A percentile compares a stretch with the other conserved stretches of the same genome.
These are phyloP conservation scores for Himalopsyche japonica DNA, from an alignment of 2,888 invertebrate species.

Conservation along the genomic window DNA sequence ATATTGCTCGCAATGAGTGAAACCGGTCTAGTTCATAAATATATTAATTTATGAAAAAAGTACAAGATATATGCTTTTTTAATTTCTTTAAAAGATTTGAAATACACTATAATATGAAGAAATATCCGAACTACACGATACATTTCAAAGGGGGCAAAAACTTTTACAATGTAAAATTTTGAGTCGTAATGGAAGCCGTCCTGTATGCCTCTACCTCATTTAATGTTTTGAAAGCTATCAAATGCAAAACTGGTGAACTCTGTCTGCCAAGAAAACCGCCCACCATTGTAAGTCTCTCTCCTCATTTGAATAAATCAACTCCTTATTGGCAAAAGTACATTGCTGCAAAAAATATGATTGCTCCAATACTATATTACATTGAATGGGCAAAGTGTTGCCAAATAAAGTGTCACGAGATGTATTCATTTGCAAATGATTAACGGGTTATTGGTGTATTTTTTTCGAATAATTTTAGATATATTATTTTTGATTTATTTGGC, in stretches of 20 bases:
- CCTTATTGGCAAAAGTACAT: conserved; percentile 2
- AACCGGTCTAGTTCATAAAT: too few species aligned
- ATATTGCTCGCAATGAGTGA: too few species aligned
- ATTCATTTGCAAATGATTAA: background rate
- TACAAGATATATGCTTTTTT: too few species aligned
- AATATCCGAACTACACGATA: background rate
- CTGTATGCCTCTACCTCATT: conserved; percentile 5
- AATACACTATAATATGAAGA: too few species aligned
- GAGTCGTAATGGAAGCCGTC: conserved; percentile 3
- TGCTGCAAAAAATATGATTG: background rate
- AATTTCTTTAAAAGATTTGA: too few species aligned
- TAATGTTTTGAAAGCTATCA: conserved; percentile 8
- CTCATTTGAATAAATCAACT: conserved; percentile 15
- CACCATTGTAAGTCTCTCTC: background rate
- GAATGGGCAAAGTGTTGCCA: background rate
- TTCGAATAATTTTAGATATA: too few species aligned
- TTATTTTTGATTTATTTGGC: too few species aligned
- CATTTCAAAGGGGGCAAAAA: background rate
- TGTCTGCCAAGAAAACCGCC: background rate
- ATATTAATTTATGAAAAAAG: too few species aligned
- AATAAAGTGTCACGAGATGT: background rate
- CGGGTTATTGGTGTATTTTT: background rate
- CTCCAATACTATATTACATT: background rate
- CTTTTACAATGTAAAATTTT: background rate
- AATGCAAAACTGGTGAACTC: background rate